These are phyloP conservation scores for Pocillopora damicornis DNA, from an alignment of 64 coral and sea anemone species.

Conservation along the genomic window DNA sequence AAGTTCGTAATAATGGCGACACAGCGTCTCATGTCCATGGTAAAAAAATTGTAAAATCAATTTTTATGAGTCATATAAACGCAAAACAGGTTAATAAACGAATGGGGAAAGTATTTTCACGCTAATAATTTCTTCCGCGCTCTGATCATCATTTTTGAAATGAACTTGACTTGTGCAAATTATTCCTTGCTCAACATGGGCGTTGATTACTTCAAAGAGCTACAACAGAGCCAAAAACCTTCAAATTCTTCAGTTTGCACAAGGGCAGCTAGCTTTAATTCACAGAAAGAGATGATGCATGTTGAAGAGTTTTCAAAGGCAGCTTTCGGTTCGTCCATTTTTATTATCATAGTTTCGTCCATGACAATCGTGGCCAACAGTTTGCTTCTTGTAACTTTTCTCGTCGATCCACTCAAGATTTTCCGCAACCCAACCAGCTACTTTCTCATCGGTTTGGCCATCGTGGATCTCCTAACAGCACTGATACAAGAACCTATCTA, in stretches of 20 bases:
- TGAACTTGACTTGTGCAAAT: neutral
- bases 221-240: neutral
- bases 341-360: conserved; percentile 15
- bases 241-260: neutral
- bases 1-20: too few species aligned
- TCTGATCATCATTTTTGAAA: neutral
- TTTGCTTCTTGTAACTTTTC: conserved; percentile 33
- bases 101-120: too few species aligned
- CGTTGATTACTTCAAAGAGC: neutral
- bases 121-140: too few species aligned
- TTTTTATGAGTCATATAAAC: too few species aligned
- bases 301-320: neutral
- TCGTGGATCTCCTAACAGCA: conserved; percentile 53
- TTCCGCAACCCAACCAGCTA: conserved; percentile 52
- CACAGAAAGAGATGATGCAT: neutral
- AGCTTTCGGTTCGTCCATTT: conserved; percentile 9
- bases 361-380: conserved; percentile 40
- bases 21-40: too few species aligned
- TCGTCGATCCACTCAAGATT: conserved; percentile 25
- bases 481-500: conserved; percentile 31
- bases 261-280: neutral
- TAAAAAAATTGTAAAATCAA: too few species aligned
- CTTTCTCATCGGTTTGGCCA: conserved; percentile 56
- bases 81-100: too few species aligned
- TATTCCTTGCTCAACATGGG: neutral